Conservation (phyloP, 2,888 invertebrate genomes). For the Eristalis arbustorum region DNA sequence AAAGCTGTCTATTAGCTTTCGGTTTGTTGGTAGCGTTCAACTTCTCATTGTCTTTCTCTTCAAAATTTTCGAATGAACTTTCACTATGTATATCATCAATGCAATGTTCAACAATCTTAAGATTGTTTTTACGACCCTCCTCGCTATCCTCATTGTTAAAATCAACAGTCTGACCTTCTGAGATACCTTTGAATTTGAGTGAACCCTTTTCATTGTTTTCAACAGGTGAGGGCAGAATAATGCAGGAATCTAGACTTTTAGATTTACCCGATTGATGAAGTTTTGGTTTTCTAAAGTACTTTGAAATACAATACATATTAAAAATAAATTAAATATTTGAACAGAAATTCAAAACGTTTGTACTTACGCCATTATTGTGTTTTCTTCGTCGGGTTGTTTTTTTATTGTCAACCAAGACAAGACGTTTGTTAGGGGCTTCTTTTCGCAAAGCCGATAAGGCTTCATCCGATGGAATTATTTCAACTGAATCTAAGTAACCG, state of each 20-base stretch:
- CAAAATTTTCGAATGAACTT: slow-evolving; percentile 47
- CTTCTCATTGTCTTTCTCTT: slow-evolving; percentile 49
- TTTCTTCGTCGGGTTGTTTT: slow-evolving; percentile 81
- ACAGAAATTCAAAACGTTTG: neutral
- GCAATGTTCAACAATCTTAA: slow-evolving; percentile 46
- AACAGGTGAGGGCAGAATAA: slow-evolving; percentile 82
- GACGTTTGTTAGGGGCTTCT: slow-evolving; percentile 87
- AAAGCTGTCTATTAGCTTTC: slow-evolving; percentile 57
- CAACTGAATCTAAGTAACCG: slow-evolving; percentile 91
- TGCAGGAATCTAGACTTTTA: slow-evolving; percentile 91
- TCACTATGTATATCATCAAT: slow-evolving; percentile 59
- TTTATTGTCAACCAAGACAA: slow-evolving; percentile 86
- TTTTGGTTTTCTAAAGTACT: slow-evolving; percentile 77
- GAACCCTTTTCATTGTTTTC: slow-evolving; percentile 62
- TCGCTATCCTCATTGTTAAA: slow-evolving; percentile 41
- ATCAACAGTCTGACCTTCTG: slow-evolving; percentile 39
- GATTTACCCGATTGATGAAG: slow-evolving; percentile 82
- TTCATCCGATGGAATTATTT: slow-evolving; percentile 88
- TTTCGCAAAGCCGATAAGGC: slow-evolving; percentile 86
- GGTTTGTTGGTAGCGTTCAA: slow-evolving; percentile 36
- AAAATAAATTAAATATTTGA: neutral
- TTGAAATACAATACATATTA: no score
- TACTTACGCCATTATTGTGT: slow-evolving; percentile 74
- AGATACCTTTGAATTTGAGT: slow-evolving; percentile 71
- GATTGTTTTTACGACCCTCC: slow-evolving; percentile 36